Evolutionary conservation across 2,888 invertebrate genomes (phyloP), one percentile per base, ranked within the genome.

Genomic region (Eristalis intricaria): DNA sequence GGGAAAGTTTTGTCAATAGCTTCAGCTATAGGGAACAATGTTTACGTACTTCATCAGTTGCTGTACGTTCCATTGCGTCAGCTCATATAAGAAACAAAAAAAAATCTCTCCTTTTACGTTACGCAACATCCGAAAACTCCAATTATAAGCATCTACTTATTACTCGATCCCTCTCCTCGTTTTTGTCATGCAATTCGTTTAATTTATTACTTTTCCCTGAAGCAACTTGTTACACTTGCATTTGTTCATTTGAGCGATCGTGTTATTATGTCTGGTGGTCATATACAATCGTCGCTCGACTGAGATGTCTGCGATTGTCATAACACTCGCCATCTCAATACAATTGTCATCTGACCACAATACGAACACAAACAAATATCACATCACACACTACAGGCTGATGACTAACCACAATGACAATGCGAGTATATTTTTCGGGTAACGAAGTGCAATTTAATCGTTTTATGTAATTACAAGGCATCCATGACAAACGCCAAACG

Each of bases 371-470:
- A 10, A 65, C 43, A 65, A 19, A 63, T 29, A 63, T 19, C 65
- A 22, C 29, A 50, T 26, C 19, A 60, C 19, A 60, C 19, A 70
- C 58, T 5, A 60, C 43, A 10, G 19, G 19, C 63, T 35, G 19
- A 38, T 38, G 19, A 13, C 66, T 66, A 38, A 75, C 40, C 65
- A 43, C 40, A 43, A 15, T 56, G 15, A 56, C 56, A 60, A 76
- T 23, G 66, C 50, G 19, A 50, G 50, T 50, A 19, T 50, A 19
- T 8, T 75, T 80, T 74, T 80, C 58, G 70, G 74, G 61, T 74
- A 80, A 80, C 80, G 61, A 80, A 80, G 68, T 80, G 80, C 68
- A 68, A 74, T 80, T 80, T 80, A 65, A 69, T 75, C 23, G 23
- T 40, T 81, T 81, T 75, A 81, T 81, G 69, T 81, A 75, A 81